Evolutionary conservation across 1,140 invertebrate species (phyloP), one percentile per base, ranked within the genome.

Genomic region (Andrena cerasifolii): DNA sequence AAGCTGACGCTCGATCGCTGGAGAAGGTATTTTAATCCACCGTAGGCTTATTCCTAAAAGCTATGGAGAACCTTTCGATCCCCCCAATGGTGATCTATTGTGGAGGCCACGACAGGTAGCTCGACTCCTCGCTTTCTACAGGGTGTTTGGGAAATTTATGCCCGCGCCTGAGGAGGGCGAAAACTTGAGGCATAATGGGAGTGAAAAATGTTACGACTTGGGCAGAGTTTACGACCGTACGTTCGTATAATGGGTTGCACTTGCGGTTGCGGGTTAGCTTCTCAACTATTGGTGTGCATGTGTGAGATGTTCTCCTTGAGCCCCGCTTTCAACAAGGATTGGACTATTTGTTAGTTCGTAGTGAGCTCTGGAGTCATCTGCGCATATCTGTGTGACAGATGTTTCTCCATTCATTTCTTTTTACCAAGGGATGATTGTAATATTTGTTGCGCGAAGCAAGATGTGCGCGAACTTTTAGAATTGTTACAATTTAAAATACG

Each of bases 81-180:
- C 10, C 6, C 0, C 6, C 1, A 1, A 14, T 3, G 62, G 16
- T 65, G 43, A n/a, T 47, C 43, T 6, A 49, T 31, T n/a, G 43
- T 31, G 0, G 10, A 2, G 43, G 7, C 28, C 4, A 16, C 5
- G 61, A 31, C 16, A 49, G 26, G 26, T 65, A 49, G n/a, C n/a
- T 49, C 43, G 24, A 31, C 33, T 47, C 18, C n/a, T n/a, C 1
- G 10, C 24, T 10, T 45, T 63, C 7, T 63, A n/a, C n/a, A 16
- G 24, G 12, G 14, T 63, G 59, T 40, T 31, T 51, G 0, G 33
- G n/a, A 53, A 65, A 73, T 73, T 63, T 62, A 51, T 63, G 36
- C 21, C 21, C 1, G 33, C 43, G 28, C 5, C 8, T 16, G 5
- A 0, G 14, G 5, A 53, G 12, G 10, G 10, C 36, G 10, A n/a